phyloP scores from a whole-genome alignment of 92 coral and sea anemone species.

The Palythoa heliodiscus region DNA sequence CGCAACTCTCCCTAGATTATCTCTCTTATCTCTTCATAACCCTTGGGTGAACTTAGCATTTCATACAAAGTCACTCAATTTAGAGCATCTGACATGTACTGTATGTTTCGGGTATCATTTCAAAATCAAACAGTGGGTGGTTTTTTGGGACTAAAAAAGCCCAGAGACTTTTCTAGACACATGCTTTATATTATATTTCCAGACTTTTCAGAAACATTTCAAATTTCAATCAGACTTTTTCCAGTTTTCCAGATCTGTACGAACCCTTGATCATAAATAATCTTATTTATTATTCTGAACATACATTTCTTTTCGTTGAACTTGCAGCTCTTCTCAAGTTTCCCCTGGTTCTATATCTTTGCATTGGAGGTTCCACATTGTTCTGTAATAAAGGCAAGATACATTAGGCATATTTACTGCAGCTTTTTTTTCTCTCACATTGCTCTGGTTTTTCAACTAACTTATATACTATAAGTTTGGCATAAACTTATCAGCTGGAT shows the following conservation, averaged over 20 bases:
- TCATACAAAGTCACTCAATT: too few species aligned
- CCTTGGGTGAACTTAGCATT: too few species aligned
- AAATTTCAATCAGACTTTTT: neutral
- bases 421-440: neutral
- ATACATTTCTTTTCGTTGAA: constrained; percentile 19
- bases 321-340: constrained; percentile 28
- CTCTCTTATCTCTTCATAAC: too few species aligned
- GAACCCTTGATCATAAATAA: neutral
- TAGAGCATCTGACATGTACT: too few species aligned
- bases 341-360: constrained; percentile 8
- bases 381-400: constrained; percentile 4
- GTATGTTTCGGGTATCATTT: too few species aligned
- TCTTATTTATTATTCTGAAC: neutral
- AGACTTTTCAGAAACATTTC: neutral
- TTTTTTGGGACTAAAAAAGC: too few species aligned
- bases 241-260: neutral
- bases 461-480: too few species aligned
- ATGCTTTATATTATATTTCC: too few species aligned
- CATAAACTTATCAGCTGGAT: neutral
- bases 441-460: neutral
- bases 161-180: too few species aligned
- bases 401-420: neutral
- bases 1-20: too few species aligned
- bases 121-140: too few species aligned
- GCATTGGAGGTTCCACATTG: neutral